A percentile compares a stretch with the other conserved stretches of the same genome.
Conservation (phyloP, 1,140 invertebrate species). For the Drosophila asahinai region DNA sequence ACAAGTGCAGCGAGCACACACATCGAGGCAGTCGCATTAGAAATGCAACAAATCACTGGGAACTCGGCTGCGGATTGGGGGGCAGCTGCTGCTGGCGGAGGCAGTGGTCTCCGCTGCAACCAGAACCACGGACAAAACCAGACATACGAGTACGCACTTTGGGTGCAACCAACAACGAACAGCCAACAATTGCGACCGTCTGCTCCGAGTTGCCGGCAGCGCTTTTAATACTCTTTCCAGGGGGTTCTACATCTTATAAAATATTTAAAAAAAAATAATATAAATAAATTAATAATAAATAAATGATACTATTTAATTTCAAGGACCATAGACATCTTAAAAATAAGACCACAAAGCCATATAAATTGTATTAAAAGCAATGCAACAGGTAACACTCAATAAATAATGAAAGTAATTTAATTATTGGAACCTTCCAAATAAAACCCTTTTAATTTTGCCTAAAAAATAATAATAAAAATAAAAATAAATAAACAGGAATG, state of each 20-base stretch:
- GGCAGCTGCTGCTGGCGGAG: conserved; percentile 9
- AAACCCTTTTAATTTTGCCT: too few species aligned
- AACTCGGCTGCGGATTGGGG: conserved; percentile 16
- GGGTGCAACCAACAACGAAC: conserved; percentile 70
- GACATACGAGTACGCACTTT: conserved; percentile 81
- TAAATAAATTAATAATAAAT: too few species aligned
- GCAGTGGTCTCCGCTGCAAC: conserved; percentile 47
- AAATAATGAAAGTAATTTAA: too few species aligned
- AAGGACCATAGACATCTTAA: too few species aligned
- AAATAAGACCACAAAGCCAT: too few species aligned
- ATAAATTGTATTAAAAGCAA: too few species aligned
- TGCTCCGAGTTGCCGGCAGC: conserved; percentile 74
- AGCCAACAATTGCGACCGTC: conserved; percentile 58
- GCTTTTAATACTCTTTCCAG: conserved; percentile 26
- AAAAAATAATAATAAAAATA: too few species aligned
- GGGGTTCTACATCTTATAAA: background rate
- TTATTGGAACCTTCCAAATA: too few species aligned
- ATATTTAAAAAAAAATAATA: too few species aligned
- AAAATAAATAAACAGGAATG: too few species aligned
- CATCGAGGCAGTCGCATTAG: conserved; percentile 69
- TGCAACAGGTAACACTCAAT: too few species aligned
- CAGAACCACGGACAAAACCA: conserved; percentile 69
- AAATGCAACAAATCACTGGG: conserved; percentile 81
- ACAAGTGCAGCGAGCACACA: conserved; percentile 67
- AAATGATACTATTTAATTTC: too few species aligned